These are phyloP conservation scores for Meloe dianella DNA, from an alignment of 2,888 invertebrate genomes.

Conservation along the genomic window DNA sequence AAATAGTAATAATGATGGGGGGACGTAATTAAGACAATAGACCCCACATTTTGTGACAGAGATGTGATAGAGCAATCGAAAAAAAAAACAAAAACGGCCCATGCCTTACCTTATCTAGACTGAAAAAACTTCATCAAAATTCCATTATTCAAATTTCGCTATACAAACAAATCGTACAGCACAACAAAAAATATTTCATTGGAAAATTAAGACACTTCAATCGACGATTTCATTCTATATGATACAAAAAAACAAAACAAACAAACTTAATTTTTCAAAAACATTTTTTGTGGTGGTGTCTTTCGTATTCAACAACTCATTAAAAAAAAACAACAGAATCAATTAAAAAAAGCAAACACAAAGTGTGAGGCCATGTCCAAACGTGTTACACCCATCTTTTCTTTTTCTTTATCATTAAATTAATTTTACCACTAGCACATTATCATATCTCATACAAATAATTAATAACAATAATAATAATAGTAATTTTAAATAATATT, in stretches of 20 bases:
- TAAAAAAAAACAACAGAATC: not conserved
- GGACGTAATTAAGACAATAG: constrained; percentile 3
- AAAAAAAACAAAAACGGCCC: not conserved
- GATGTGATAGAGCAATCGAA: not conserved
- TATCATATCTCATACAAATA: not conserved
- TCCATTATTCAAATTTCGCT: not conserved
- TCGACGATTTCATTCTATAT: too few relatives aligned
- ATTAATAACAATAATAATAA: not conserved
- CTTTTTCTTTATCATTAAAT: not conserved
- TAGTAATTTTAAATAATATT: too few relatives aligned
- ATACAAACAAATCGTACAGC: too few relatives aligned
- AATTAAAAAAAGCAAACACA: not conserved
- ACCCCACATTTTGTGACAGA: constrained; percentile 1
- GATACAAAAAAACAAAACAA: too few relatives aligned
- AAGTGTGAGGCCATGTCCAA: constrained; percentile 7
- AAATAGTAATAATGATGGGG: not conserved
- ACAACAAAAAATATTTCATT: too few relatives aligned
- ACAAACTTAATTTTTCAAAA: not conserved
- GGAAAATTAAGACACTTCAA: too few relatives aligned
- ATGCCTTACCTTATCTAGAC: constrained; percentile 1
- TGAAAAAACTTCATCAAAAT: constrained; percentile 1
- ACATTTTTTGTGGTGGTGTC: not conserved
- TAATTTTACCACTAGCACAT: constrained; percentile 1
- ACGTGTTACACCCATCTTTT: constrained; percentile 5
- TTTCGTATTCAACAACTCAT: not conserved